Base-by-base conservation (phyloP, 2,113 vertebrate genomes). In the Terrapene triunguis region DNA sequence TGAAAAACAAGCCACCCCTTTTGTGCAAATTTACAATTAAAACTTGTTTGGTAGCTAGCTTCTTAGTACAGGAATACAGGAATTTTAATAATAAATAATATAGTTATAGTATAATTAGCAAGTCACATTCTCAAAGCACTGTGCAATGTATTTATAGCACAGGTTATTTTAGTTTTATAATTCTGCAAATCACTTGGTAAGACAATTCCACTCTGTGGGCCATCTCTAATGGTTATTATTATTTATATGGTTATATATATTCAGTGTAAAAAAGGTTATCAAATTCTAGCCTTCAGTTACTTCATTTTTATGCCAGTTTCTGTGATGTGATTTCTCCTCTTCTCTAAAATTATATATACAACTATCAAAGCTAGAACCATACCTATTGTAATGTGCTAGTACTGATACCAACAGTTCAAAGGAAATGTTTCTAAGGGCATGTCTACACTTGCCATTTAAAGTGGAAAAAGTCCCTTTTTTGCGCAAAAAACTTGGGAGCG, bases 171-270 rank as follows among this genome's bases (percentile, higher is more conserved):
- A 35, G 65, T 93, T 62, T 55, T 1, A 0, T 81, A 35, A 19
- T 50, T 51, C 48, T 80, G 78, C 48, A 51, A 13, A 80, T 50
- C 32, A 86, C 69, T 90, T 94, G 29, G 57, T 88, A 80, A 44
- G 51, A 80, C 17, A 78, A 48, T 25, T 4, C 29, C 59, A 1
- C 21, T n/a, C 44, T 24, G 4, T 69, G 53, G 27, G 35, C 7
- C 0, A 0, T 22, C 69, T 95, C 35, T 76, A 7, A 13, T 44
- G 32, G 2, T 35, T 54, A 0, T 8, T 57, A 0, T 8, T 72
- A 0, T 42, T 80, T 42, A 5, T 22, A 55, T 84, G 78, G 42
- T n/a, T 79, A 44, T 44, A 76, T 44, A 47, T 0, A 54, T n/a
- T 86, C 42, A 80, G 50, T 87, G 42, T 14, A 44, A 78, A 24